Evolutionary conservation across 2,113 vertebrate species (phyloP).

Genomic region (Myodes glareolus): DNA sequence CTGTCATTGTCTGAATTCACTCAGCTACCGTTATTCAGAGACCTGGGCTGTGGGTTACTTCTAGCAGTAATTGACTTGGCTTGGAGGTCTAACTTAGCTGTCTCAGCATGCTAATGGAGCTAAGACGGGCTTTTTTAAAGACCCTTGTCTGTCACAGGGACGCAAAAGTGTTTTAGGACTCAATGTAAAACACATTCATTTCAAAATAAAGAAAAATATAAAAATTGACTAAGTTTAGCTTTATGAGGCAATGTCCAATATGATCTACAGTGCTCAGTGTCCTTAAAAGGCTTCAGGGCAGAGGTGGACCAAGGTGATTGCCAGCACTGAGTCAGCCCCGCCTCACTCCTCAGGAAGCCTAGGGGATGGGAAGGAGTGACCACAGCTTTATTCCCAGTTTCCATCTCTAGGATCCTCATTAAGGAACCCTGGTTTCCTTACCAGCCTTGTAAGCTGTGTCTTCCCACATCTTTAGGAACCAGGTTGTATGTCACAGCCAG

Average conservation of each 20-base stretch:
- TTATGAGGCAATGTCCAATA: neutral
- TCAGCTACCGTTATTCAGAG: neutral
- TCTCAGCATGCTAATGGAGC: neutral
- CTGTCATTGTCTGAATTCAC: neutral
- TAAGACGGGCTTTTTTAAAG: neutral
- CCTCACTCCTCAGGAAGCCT: neutral
- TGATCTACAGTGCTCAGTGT: neutral
- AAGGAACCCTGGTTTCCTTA: neutral
- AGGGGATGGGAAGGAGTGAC: neutral
- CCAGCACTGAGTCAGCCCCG: accelerated
- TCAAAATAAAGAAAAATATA: neutral
- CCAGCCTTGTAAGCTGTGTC: neutral
- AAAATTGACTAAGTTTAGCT: neutral
- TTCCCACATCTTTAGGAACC: neutral
- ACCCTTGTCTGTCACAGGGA: neutral
- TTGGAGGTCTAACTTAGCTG: neutral
- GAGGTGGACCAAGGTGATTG: neutral
- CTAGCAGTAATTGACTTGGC: neutral
- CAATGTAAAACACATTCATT: neutral
- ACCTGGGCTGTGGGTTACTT: neutral
- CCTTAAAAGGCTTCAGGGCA: neutral
- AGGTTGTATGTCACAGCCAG: neutral
- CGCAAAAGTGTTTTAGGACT: neutral
- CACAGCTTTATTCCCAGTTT: neutral
- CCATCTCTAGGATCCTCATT: neutral